These are phyloP conservation scores for Amblyopsis rosae DNA, from an alignment of 2,113 vertebrate species.

Conservation along the genomic window DNA sequence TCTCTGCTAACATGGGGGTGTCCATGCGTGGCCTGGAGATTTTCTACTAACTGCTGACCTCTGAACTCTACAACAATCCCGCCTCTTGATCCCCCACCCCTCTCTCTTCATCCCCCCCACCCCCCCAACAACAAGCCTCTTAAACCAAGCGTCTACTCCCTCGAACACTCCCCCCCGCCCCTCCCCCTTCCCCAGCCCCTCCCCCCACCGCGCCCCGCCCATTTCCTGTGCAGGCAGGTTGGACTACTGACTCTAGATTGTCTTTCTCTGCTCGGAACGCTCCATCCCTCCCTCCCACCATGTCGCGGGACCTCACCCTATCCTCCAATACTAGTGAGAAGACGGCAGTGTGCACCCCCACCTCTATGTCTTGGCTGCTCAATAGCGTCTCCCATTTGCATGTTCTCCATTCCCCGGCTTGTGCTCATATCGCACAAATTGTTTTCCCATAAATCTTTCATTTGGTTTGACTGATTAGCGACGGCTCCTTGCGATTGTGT, in stretches of 20 bases:
- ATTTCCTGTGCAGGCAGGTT: conserved; percentile 79
- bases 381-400: conserved; percentile 52
- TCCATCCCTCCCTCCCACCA: conserved; percentile 56
- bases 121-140: conserved; percentile 52
- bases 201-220: conserved; percentile 64
- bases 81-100: conserved; percentile 61
- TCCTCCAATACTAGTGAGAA: conserved; percentile 68
- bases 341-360: conserved; percentile 62
- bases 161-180: conserved; percentile 44
- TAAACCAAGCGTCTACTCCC: conserved; percentile 62
- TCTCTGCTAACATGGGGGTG: conserved; percentile 82
- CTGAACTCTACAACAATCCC: conserved; percentile 60
- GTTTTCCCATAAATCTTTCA: conserved; percentile 1
- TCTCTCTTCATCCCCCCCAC: conserved; percentile 60
- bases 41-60: conserved; percentile 81
- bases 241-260: conserved; percentile 64
- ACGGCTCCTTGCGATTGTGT: conserved; percentile 19
- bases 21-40: conserved; percentile 82
- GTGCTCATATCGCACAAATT: conserved; percentile 31
- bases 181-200: conserved; percentile 53
- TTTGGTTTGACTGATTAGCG: conserved; percentile 36
- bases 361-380: conserved; percentile 14
- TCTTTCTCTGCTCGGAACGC: conserved; percentile 55
- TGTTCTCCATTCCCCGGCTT: conserved; percentile 39
- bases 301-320: conserved; percentile 32